Evolutionary conservation across 2,888 invertebrate genomes (phyloP).

Genomic region (Rutpela maculata): DNA sequence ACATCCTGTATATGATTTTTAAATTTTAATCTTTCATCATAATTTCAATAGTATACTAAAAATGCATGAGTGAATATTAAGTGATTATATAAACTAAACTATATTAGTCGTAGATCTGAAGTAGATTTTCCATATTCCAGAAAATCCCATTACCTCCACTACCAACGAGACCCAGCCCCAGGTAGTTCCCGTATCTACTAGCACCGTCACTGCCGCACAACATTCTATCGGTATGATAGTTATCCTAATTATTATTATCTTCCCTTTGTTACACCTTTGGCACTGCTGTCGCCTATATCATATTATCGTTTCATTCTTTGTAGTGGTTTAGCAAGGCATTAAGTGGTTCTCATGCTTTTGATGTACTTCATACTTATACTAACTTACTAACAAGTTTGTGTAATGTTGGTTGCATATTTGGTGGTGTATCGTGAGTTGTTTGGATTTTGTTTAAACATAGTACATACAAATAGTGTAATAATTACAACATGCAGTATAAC

Average conservation of each 20-base stretch:
- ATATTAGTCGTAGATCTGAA: constrained; percentile 15
- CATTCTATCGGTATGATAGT: constrained; percentile 58
- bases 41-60: no score
- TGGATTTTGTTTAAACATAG: not conserved
- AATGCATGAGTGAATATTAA: no score
- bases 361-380: not conserved
- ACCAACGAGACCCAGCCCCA: constrained; percentile 46
- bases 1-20: no score
- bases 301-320: not conserved
- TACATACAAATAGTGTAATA: not conserved
- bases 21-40: no score
- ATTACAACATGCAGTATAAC: not conserved
- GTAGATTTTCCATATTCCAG: constrained; percentile 50
- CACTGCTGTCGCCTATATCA: not conserved
- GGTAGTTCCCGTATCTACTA: constrained; percentile 42
- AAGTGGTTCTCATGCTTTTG: not conserved
- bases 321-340: not conserved
- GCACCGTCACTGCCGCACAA: constrained; percentile 50
- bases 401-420: constrained; percentile 18
- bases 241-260: constrained; percentile 18
- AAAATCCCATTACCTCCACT: constrained; percentile 50
- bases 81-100: no score
- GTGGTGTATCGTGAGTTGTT: not conserved
- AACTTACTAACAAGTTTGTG: not conserved
- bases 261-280: not conserved